Evolutionary conservation across 35 echinoderm and acorn worm species (phyloP), one percentile per base, ranked within the genome.

Genomic region (Lytechinus variegatus): DNA sequence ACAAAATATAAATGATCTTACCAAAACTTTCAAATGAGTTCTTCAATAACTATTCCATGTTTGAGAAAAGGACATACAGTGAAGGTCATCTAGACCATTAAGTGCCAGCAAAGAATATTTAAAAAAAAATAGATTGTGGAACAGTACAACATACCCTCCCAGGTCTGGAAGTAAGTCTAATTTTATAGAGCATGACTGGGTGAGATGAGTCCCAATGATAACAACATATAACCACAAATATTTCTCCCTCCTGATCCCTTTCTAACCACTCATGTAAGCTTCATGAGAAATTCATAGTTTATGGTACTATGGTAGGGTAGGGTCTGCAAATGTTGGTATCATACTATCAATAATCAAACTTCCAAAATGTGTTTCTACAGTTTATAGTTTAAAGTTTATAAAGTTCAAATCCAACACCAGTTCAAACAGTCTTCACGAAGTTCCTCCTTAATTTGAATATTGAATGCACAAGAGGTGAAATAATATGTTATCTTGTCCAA

Each of bases 211-310:
- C 19, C 66, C 6, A 16, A 24, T 79, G 66, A 79, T 79, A 79
- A 79, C 66, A 79, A 79, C 66, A 79, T 19, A 79, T 24, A 79
- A 79, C 66, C 66, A 79, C 66, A 79, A 79, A 79, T 79, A 79
- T 79, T 79, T 79, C 66, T 79, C 19, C 66, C 66, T 79, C 66
- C 66, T 79, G 66, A 79, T 79, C 66, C 66, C 66, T 79, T 79
- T 79, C 1, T 13, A 21, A 71, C 14, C 12, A 19, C 14, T 71
- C 12, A 16, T 79, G 66, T 79, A 7, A 79, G 66, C 66, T 79
- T 79, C 66, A 79, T 79, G 66, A 19, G 66, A 79, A 79, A 79
- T 79, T 16, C 66, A 71, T 6, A 79, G 66, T 79, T 79, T 79
- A 16, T 6, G 21, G 66, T 2, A 44, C 33, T 44, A 44, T 44